Evolutionary conservation across 2,113 vertebrate genomes (phyloP).

Genomic region (Candoia aspera): DNA sequence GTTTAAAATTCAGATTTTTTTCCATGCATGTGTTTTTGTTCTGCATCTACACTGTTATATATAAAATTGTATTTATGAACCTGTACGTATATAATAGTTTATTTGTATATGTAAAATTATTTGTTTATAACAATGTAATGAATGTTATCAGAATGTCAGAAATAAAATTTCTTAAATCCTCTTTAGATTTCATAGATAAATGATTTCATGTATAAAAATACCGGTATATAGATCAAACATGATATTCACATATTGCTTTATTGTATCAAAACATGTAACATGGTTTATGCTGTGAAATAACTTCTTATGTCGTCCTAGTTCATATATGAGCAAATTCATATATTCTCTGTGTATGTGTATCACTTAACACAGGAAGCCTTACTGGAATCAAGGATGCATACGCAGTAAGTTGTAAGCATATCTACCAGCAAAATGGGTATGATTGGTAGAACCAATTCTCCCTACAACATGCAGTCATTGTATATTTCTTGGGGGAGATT

Average conservation of each 20-base stretch:
- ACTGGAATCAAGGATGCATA: background rate
- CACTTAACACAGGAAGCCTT: background rate
- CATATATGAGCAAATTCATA: background rate
- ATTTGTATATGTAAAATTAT: background rate
- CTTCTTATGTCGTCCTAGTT: background rate
- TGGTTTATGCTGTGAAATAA: constrained; percentile 1
- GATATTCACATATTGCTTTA: background rate
- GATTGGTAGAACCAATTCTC: background rate
- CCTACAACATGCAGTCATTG: background rate
- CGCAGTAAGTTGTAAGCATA: background rate
- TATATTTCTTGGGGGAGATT: background rate
- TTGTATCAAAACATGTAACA: background rate
- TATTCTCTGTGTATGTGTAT: background rate
- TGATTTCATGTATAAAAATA: background rate
- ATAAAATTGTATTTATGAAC: no score
- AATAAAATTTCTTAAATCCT: background rate
- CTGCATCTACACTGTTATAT: no score
- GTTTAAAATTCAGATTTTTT: background rate
- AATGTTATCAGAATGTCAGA: background rate
- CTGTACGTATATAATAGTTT: no score
- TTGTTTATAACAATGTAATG: background rate
- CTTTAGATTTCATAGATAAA: background rate
- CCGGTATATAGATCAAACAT: background rate
- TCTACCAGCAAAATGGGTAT: background rate
- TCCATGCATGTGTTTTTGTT: background rate